These are phyloP conservation scores for Macaria liturata DNA, from an alignment of 2,888 invertebrate genomes.

Conservation along the genomic window DNA sequence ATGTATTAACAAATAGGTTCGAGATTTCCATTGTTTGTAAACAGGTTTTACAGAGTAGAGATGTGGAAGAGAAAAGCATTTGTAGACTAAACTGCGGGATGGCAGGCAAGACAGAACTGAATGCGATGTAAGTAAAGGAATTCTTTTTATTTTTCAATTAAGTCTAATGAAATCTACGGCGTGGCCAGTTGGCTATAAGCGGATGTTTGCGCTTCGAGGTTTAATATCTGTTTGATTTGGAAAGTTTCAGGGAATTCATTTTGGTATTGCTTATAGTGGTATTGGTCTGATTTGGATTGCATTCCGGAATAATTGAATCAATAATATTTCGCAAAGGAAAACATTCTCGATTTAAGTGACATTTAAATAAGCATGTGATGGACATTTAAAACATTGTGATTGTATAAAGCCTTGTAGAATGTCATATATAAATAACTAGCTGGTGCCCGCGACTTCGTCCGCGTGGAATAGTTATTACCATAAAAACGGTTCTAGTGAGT, in stretches of 20 bases:
- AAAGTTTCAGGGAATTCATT: slow-evolving; percentile 2
- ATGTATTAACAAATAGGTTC: slow-evolving; percentile 21
- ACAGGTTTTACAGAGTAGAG: slow-evolving; percentile 29
- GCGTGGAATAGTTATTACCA: too few relatives aligned
- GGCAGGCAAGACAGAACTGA: slow-evolving; percentile 59
- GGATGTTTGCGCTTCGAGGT: slow-evolving; percentile 40
- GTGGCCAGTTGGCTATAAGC: slow-evolving; percentile 34
- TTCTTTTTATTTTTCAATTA: slow-evolving; percentile 73
- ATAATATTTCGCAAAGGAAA: too few relatives aligned
- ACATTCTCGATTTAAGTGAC: too few relatives aligned
- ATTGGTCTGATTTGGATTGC: too few relatives aligned
- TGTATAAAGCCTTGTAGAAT: too few relatives aligned
- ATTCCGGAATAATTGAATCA: too few relatives aligned
- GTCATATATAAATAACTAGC: too few relatives aligned
- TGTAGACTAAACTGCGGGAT: slow-evolving; percentile 68
- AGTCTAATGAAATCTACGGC: slow-evolving; percentile 64
- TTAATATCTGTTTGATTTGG: slow-evolving; percentile 28
- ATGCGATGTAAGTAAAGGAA: slow-evolving; percentile 68
- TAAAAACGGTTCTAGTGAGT: too few relatives aligned
- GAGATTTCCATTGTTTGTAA: slow-evolving; percentile 26
- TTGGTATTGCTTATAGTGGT: too few relatives aligned
- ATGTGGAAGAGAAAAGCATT: slow-evolving; percentile 48
- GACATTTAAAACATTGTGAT: too few relatives aligned
- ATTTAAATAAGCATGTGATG: too few relatives aligned
- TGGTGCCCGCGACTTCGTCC: too few relatives aligned